A percentile compares a stretch with the other conserved stretches of the same genome.
Evolutionary conservation across 2,113 vertebrate genomes (phyloP).

Genomic region (Pituophis catenifer): DNA sequence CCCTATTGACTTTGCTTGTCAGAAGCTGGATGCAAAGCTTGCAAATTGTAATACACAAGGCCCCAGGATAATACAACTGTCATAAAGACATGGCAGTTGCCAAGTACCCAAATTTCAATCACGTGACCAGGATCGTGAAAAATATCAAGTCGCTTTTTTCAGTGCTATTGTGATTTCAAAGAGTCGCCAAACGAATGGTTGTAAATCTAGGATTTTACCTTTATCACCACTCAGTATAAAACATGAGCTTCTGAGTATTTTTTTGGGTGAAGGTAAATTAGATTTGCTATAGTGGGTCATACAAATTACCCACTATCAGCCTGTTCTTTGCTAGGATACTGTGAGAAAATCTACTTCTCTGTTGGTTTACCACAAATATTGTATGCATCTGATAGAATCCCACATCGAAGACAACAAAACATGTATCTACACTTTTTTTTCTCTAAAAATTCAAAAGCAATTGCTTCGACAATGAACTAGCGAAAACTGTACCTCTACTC

Average conservation of each 20-base stretch:
- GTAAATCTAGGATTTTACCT: background rate
- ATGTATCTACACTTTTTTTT: background rate
- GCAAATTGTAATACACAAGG: too few species aligned
- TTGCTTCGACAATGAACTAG: constrained; percentile 21
- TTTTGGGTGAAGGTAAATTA: background rate
- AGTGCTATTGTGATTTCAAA: background rate
- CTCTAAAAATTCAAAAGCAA: constrained; percentile 20
- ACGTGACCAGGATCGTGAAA: background rate
- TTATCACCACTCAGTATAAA: background rate
- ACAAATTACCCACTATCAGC: constrained; percentile 27
- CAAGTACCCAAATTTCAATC: background rate
- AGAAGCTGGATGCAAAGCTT: background rate
- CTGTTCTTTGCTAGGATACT: constrained; percentile 42
- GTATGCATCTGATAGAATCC: constrained; percentile 29
- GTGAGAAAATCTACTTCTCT: constrained; percentile 27
- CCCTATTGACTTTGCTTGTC: background rate
- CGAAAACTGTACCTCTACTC: constrained; percentile 7
- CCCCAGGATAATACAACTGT: background rate
- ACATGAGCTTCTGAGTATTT: background rate
- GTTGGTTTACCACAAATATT: constrained; percentile 29
- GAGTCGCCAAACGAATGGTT: background rate
- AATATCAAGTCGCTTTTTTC: background rate
- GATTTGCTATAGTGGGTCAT: background rate
- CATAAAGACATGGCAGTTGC: background rate
- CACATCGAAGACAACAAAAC: constrained; percentile 7